Evolutionary conservation across 2,113 vertebrate species (phyloP).

Genomic region (Rhineura floridana): DNA sequence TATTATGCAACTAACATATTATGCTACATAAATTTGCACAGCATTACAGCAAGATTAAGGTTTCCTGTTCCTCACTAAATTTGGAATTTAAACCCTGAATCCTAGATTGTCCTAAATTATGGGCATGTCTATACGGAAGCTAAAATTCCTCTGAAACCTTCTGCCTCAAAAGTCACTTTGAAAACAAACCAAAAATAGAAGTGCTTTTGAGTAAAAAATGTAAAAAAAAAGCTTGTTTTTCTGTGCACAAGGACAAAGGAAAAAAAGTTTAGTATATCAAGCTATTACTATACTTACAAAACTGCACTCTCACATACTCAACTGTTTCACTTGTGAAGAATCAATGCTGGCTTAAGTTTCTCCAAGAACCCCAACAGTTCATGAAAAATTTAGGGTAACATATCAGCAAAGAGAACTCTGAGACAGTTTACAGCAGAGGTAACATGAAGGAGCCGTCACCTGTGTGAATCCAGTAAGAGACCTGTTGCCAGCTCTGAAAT

Average conservation of each 20-base stretch:
- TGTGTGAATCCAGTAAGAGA: not conserved
- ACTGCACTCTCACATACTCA: not conserved
- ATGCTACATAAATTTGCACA: not conserved
- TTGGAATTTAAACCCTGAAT: not conserved
- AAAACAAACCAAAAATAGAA: not conserved
- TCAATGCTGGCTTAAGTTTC: not conserved
- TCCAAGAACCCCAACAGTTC: not conserved
- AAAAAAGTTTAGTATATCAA: not conserved
- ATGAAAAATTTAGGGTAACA: not conserved
- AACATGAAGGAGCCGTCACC: not conserved
- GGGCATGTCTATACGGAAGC: not conserved
- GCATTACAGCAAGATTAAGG: not conserved
- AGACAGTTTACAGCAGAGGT: not conserved
- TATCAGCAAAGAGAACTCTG: no score
- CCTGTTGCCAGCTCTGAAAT: fast-evolving
- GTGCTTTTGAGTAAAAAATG: not conserved
- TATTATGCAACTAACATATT: not conserved
- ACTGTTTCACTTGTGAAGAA: not conserved
- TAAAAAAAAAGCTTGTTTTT: not conserved
- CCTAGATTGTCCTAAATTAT: not conserved
- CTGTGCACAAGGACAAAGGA: not conserved
- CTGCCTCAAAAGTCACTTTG: not conserved
- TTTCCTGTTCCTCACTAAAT: not conserved
- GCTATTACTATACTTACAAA: not conserved
- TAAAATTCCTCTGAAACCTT: not conserved